Conservation (phyloP, 1,140 invertebrate genomes). For the Trichonephila inaurata region DNA sequence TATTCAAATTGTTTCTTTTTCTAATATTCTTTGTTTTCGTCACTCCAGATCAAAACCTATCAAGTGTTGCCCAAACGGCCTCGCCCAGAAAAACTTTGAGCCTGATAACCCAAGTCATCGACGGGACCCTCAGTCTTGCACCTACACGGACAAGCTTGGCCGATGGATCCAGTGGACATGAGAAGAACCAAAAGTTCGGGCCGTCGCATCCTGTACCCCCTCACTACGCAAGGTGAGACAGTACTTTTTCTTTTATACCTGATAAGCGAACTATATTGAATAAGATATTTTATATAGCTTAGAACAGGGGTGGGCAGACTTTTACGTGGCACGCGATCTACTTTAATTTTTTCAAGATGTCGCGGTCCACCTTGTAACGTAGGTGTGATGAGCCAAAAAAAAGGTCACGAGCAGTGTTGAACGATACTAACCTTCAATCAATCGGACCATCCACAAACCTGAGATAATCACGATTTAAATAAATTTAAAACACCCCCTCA, state of each 20-base stretch:
- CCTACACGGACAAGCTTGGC: constrained; percentile 79
- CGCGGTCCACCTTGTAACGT: too few species aligned
- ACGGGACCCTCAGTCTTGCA: constrained; percentile 79
- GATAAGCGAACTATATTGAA: too few species aligned
- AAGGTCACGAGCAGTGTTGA: too few species aligned
- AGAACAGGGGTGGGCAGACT: too few species aligned
- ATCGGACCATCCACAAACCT: too few species aligned
- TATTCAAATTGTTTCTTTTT: background rate
- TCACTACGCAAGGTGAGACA: constrained; percentile 13
- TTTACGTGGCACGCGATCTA: too few species aligned
- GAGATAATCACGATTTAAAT: too few species aligned
- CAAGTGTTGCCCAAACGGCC: constrained; percentile 57
- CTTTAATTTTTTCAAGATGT: too few species aligned
- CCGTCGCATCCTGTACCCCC: constrained; percentile 79
- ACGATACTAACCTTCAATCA: too few species aligned
- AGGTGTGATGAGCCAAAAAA: too few species aligned
- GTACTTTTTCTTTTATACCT: background rate
- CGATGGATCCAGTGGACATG: constrained; percentile 81
- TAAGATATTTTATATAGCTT: too few species aligned
- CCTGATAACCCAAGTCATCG: constrained; percentile 79
- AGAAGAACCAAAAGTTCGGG: constrained; percentile 78
- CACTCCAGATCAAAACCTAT: constrained; percentile 52
- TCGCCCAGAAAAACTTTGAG: constrained; percentile 79
- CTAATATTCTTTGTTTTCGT: background rate
- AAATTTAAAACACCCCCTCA: too few species aligned